A percentile compares a stretch with the other conserved stretches of the same genome.
Evolutionary conservation across 2,113 vertebrate genomes (phyloP).

Genomic region (Panurus biarmicus): DNA sequence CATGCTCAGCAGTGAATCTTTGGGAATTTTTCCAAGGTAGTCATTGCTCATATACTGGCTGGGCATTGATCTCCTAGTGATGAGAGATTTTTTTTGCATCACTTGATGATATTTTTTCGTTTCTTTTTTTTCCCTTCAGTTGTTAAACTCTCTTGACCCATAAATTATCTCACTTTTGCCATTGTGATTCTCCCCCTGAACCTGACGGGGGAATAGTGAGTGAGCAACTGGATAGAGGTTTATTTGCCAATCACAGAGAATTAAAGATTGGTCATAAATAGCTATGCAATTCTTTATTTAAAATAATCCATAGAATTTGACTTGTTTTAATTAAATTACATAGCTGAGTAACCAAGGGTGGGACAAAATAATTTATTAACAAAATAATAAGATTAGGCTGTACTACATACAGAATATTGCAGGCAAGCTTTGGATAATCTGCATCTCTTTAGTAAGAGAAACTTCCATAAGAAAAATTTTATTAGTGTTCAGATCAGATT

Average conservation of each 20-base stretch:
- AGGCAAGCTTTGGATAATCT: background rate
- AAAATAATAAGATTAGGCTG: background rate
- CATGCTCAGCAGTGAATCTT: background rate
- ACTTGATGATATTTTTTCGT: background rate
- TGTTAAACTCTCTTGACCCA: background rate
- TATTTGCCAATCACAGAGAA: background rate
- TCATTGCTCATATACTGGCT: rapidly evolving
- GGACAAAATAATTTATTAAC: background rate
- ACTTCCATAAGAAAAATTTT: background rate
- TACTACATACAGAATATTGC: background rate
- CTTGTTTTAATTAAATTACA: background rate
- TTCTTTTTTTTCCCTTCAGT: background rate
- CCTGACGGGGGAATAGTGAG: rapidly evolving
- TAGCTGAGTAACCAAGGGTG: background rate
- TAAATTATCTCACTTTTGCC: background rate
- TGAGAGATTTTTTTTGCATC: background rate
- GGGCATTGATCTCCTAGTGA: background rate
- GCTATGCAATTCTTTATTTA: background rate
- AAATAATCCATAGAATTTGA: background rate
- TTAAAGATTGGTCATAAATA: background rate
- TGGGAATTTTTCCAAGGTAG: background rate
- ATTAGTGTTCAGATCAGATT: background rate
- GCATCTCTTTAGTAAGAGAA: background rate
- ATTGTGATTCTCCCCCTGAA: background rate
- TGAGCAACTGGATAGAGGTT: rapidly evolving